phyloP scores from a whole-genome alignment of 2,113 vertebrate genomes.

The Dasypus novemcinctus region DNA sequence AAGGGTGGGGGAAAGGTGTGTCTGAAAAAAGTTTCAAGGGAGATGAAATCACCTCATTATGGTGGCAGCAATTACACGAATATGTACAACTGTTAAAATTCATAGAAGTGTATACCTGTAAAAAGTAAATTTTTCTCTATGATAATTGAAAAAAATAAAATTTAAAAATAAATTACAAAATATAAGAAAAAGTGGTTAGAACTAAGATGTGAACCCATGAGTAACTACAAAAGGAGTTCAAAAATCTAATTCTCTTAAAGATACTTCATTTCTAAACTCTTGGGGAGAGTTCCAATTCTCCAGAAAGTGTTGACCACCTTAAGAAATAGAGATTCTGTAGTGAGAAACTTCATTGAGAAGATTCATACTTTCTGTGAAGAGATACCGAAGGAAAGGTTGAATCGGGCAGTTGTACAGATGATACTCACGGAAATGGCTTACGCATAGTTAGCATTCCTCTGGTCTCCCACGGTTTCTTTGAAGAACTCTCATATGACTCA shows the following conservation, averaged over 20 bases:
- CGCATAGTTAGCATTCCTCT: background rate
- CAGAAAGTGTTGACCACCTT: background rate
- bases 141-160: too few species aligned
- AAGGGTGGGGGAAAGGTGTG: too few species aligned
- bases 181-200: background rate
- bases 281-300: background rate
- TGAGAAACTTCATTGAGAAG: background rate
- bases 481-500: background rate
- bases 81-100: too few species aligned
- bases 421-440: background rate
- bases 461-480: background rate
- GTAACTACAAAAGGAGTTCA: background rate
- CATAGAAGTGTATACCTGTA: too few species aligned
- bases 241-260: background rate
- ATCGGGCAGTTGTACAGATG: background rate
- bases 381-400: background rate
- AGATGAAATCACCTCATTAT: too few species aligned
- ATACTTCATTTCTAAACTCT: background rate
- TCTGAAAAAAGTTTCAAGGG: too few species aligned
- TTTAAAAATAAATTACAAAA: too few species aligned
- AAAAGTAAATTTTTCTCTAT: too few species aligned
- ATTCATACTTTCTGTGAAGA: background rate
- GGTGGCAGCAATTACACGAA: too few species aligned
- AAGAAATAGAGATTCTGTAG: background rate
- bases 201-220: background rate